These are phyloP conservation scores for Ceyx cyanopectus DNA, from an alignment of 2,113 vertebrate species.

Conservation along the genomic window DNA sequence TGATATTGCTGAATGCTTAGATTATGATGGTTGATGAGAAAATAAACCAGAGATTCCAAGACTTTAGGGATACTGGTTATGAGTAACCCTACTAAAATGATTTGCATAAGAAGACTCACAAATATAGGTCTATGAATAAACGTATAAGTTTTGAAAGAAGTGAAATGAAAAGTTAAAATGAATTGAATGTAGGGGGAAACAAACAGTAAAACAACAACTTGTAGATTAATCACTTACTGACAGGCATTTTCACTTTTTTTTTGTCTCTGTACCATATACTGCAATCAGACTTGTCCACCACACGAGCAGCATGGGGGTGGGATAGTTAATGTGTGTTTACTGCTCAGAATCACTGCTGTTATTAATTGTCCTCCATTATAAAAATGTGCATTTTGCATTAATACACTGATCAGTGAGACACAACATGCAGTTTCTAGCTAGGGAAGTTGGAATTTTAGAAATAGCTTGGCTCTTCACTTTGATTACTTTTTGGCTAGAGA, in stretches of 20 bases:
- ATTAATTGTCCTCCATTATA: constrained; percentile 14
- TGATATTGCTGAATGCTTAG: not conserved
- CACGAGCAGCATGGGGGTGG: not conserved
- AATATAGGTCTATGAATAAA: not conserved
- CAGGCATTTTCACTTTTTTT: not conserved
- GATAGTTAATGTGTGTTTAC: not conserved
- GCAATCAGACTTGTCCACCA: not conserved
- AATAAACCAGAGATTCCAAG: constrained; percentile 9
- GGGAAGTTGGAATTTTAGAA: constrained; percentile 60
- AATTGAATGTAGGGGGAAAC: not conserved
- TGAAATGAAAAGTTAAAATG: not conserved
- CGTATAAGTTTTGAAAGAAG: not conserved
- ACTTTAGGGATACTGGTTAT: not conserved
- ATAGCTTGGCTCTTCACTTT: constrained; percentile 64
- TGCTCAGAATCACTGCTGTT: constrained; percentile 18
- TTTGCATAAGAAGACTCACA: not conserved
- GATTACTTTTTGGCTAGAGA: constrained; percentile 67
- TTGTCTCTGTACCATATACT: not conserved
- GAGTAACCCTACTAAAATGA: not conserved
- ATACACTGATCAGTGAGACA: not conserved
- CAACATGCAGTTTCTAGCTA: constrained; percentile 11
- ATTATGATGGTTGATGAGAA: not conserved
- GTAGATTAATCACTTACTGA: not conserved
- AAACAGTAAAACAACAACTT: not conserved
- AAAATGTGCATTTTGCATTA: constrained; percentile 23